Base-by-base conservation (phyloP, 1,140 invertebrate genomes). In the Brachionus sp. region DNA sequence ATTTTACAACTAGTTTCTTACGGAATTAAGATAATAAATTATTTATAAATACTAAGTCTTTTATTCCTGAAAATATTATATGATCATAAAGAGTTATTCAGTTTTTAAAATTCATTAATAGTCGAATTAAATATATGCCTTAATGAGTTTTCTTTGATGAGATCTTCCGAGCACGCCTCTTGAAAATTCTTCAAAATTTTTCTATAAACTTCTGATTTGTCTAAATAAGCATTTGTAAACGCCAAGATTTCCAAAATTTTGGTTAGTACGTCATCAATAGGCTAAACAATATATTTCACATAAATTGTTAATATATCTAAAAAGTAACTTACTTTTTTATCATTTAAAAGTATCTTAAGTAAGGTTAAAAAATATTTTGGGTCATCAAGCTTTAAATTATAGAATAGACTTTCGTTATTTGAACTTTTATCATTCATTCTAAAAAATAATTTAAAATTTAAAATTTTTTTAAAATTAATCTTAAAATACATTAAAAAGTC, bases 1-100 rank as follows among this genome's bases (percentile, higher is more conserved):
- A 39, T 39, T 37, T 70, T 39, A 39, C 66, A 70, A 70, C 66
- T 70, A 39, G 19, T 70, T 70, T 70, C 33, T 37, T 37, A 6
- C 33, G 37, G 37, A 70, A 70, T 70, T 37, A 16, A 70, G 66
- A 70, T 70, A 70, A 70, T 70, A 70, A 70, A 70, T 70, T 70
- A 70, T 70, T 70, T 70, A 70, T 19, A n/a, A 70, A 70, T 39
- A 70, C 9, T 39, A 70, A n/a, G 13, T 37, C 7, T 37, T 37
- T 23, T 37, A 39, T 70, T 39, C 39, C 6, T 57, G 13, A 50
- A 50, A 50, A 50, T 6, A 50, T 16, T 50, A 50, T 16, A n/a
- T n/a, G n/a, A n/a, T n/a, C n/a, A n/a, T n/a, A n/a, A n/a, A n/a
- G 13, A 2, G 12, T 50, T 12, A 50, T 13, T 50, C 44, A 50